Percentiles rank a stretch among this genome's conserved stretches.
Evolutionary conservation across 2,797 vertebrate genomes (phyloP).

Genomic region (Typhlichthys eigenmanni): DNA sequence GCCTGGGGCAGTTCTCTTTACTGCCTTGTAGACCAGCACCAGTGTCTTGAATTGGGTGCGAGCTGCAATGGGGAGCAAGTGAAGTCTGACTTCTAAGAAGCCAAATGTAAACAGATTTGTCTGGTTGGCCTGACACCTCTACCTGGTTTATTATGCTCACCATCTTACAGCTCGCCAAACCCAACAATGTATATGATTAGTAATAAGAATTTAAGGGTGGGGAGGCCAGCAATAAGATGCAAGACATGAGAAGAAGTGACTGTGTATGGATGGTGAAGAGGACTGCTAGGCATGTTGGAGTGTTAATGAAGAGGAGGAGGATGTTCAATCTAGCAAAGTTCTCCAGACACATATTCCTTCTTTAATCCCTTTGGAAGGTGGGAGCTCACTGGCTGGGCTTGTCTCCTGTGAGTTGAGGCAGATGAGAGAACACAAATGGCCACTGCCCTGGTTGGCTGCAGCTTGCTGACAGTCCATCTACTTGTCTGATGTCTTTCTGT

Average conservation of each 20-base stretch:
- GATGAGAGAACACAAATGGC: constrained; percentile 14
- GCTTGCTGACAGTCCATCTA: background rate
- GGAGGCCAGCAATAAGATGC: constrained; percentile 54
- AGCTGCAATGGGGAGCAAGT: no score
- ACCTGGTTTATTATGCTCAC: constrained; percentile 20
- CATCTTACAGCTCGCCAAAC: constrained; percentile 13
- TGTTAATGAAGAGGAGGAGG: constrained; percentile 48
- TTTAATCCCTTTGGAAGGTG: constrained; percentile 45
- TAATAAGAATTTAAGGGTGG: constrained; percentile 37
- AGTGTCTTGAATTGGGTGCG: no score
- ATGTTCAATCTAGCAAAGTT: constrained; percentile 50
- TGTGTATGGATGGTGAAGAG: constrained; percentile 12
- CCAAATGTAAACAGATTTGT: constrained; percentile 26
- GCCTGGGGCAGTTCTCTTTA: no score
- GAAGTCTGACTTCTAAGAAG: background rate
- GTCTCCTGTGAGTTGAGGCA: constrained; percentile 10
- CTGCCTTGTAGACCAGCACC: no score
- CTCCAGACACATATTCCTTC: constrained; percentile 55
- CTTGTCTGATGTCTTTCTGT: background rate
- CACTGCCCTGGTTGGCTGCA: constrained; percentile 37
- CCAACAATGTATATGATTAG: constrained; percentile 13
- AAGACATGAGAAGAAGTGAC: constrained; percentile 5
- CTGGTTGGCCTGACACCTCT: constrained; percentile 6
- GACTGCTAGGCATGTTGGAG: constrained; percentile 39
- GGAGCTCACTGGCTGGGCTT: constrained; percentile 22